These are phyloP conservation scores for Emydoidea blandingii DNA, from an alignment of 2,797 vertebrate species.

Conservation along the genomic window DNA sequence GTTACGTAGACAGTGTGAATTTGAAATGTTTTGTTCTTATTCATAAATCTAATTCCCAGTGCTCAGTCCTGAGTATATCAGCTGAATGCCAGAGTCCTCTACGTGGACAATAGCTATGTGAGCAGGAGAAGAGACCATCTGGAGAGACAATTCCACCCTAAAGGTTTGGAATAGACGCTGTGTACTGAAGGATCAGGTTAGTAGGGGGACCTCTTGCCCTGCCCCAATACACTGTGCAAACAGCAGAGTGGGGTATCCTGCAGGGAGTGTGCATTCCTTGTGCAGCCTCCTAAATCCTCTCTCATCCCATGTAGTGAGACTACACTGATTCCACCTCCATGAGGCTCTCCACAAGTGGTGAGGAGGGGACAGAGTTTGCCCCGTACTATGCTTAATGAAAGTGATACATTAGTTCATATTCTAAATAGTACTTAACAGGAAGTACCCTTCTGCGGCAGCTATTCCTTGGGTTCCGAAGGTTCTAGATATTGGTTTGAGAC, in stretches of 20 bases:
- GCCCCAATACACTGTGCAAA: background rate
- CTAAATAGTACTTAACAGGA: constrained; percentile 1
- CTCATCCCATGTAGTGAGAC: background rate
- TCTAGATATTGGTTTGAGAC: background rate
- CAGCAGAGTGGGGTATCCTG: background rate
- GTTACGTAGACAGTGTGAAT: background rate
- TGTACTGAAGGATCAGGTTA: background rate
- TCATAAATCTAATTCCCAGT: background rate
- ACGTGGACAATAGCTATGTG: background rate
- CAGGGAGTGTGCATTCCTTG: background rate
- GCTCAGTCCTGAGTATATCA: background rate
- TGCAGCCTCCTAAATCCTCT: background rate
- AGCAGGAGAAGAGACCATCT: background rate
- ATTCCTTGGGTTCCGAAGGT: background rate
- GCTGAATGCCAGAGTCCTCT: background rate
- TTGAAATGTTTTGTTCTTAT: background rate
- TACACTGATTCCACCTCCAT: background rate
- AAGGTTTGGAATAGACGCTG: background rate
- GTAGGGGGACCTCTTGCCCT: background rate
- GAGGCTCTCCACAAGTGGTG: background rate
- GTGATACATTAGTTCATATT: constrained; percentile 22
- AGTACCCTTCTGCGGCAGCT: background rate
- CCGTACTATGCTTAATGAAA: background rate
- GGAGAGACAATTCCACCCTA: background rate
- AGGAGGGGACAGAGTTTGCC: constrained; percentile 4